Evolutionary conservation across 2,113 vertebrate species (phyloP).

Genomic region (Dicentrarchus labrax): DNA sequence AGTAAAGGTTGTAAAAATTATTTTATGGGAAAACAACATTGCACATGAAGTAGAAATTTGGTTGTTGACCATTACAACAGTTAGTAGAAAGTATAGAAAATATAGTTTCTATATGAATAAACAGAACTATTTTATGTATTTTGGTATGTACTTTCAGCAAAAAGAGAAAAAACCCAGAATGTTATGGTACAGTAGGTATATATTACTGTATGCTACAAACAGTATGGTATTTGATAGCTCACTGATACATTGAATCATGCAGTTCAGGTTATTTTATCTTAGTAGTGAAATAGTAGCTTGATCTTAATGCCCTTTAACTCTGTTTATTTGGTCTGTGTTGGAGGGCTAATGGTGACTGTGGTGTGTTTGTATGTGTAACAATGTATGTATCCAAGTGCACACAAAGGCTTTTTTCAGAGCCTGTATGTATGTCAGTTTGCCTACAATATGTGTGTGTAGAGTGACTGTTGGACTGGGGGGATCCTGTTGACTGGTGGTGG

Average conservation of each 20-base stretch:
- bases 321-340: conserved; percentile 28
- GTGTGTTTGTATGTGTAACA: conserved; percentile 27
- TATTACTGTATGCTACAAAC: not conserved
- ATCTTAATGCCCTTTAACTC: conserved; percentile 8
- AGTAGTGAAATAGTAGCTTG: conserved; percentile 8
- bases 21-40: not conserved
- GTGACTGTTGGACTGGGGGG: conserved; percentile 35
- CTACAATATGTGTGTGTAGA: conserved; percentile 35
- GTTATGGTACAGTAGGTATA: too few relatives aligned
- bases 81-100: too few relatives aligned
- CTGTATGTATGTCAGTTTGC: conserved; percentile 36
- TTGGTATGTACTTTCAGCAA: not conserved
- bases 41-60: too few relatives aligned
- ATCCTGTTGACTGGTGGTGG: conserved; percentile 63
- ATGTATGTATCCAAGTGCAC: conserved; percentile 25
- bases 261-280: conserved; percentile 6
- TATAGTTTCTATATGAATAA: too few relatives aligned
- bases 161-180: not conserved
- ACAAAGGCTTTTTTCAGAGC: conserved; percentile 58
- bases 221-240: not conserved
- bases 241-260: not conserved
- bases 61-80: too few relatives aligned
- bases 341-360: conserved; percentile 9
- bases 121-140: too few relatives aligned
- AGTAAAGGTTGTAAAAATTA: not conserved